Base-by-base conservation (phyloP, 2,113 vertebrate genomes). In the Meriones unguiculatus region DNA sequence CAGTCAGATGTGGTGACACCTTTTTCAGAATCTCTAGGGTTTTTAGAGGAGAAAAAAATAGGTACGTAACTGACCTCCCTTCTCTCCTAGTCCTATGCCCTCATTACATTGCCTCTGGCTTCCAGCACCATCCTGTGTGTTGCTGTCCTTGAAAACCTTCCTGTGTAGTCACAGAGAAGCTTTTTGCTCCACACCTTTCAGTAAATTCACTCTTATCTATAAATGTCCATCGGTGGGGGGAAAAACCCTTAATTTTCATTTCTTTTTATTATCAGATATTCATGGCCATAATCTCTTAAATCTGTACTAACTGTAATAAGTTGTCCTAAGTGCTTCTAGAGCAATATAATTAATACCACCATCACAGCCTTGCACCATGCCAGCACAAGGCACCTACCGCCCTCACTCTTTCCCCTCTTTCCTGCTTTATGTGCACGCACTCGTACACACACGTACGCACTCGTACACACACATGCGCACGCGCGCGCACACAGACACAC, bases 281-380 rank as follows among this genome's bases (percentile, higher is more conserved):
- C 64, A 41, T 32, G 35, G 76, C 57, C 67, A 54, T 90, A 82
- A 82, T 93, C 76, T 90, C 59, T 90, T 90, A 96, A 94, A 89
- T 95, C 35, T 93, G 54, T 88, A 88, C 95, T 90, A 91, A 93
- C 84, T 77, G 18, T 91, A 81, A 35, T 94, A 87, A 82, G 78
- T 94, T 92, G 52, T 17, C 18, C 9, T 35, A 35, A 94, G 90
- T 95, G 85, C 62, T 93, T 94, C 84, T 76, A 77, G 84, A 87
- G 94, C 87, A 76, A 7, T 94, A n/a, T 92, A 91, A 94, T 93
- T 97, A 96, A 96, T 97, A 89, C 73, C 75, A 91, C 82, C 87
- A 80, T 91, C 20, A 25, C 78, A 96, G 93, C 80, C 92, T 97
- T 96, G 94, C 97, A 98, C 97, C 96, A 93, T 87, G 96, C 96